phyloP scores from a whole-genome alignment of 2,113 vertebrate genomes.

The Callipepla squamata region DNA sequence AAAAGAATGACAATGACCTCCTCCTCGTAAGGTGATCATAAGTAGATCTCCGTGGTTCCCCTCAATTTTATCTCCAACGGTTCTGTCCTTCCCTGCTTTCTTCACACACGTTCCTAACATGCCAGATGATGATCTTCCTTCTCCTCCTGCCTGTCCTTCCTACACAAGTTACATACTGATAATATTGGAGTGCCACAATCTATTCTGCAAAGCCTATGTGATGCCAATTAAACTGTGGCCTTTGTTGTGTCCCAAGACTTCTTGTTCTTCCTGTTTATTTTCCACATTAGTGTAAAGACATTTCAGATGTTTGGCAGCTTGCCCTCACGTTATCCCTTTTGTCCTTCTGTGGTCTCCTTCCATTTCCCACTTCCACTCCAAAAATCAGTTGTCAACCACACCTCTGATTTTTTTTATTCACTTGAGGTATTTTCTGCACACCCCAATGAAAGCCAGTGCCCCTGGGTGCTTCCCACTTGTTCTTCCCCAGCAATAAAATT shows the following conservation, averaged over 20 bases:
- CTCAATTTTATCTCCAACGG: not conserved
- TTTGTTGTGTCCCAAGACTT: constrained; percentile 62
- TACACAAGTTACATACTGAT: constrained; percentile 12
- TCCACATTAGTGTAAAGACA: constrained; percentile 54
- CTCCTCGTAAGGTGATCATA: not conserved
- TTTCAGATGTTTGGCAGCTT: constrained; percentile 70
- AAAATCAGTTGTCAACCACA: constrained; percentile 25
- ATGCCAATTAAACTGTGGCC: constrained; percentile 35
- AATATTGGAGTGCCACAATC: not conserved
- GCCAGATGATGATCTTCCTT: constrained; percentile 3
- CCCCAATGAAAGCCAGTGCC: not conserved
- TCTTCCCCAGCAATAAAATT: constrained; percentile 9
- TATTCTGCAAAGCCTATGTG: constrained; percentile 31
- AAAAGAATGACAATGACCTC: not conserved
- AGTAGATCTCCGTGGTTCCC: not conserved
- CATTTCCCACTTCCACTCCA: constrained; percentile 36
- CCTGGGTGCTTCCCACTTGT: not conserved
- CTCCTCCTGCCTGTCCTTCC: constrained; percentile 28
- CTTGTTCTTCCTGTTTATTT: constrained; percentile 68
- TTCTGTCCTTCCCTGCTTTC: not conserved
- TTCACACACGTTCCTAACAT: not conserved
- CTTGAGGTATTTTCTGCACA: constrained; percentile 21
- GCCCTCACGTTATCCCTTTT: constrained; percentile 54
- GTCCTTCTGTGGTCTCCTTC: constrained; percentile 14
- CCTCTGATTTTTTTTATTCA: constrained; percentile 17